Evolutionary conservation across 1,140 invertebrate species (phyloP).

Genomic region (Schlechtendalia chinensis): DNA sequence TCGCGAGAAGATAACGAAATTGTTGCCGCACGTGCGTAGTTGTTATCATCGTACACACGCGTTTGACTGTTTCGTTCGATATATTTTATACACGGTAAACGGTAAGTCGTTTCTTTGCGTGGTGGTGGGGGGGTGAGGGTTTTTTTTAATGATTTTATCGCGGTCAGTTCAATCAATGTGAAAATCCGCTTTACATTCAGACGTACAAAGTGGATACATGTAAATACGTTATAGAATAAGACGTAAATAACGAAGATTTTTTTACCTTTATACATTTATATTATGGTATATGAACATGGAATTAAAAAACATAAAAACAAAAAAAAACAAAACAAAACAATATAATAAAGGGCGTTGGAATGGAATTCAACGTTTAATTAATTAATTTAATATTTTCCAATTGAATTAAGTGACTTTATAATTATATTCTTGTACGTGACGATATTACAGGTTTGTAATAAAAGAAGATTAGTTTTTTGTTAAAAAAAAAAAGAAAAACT

Average conservation of each 20-base stretch:
- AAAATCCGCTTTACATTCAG: neutral
- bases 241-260: slow-evolving; percentile 3
- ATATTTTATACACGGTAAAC: neutral
- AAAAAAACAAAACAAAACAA: too few relatives aligned
- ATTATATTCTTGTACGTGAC: neutral
- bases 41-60: too few relatives aligned
- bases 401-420: neutral
- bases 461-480: too few relatives aligned
- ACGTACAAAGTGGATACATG: too few relatives aligned
- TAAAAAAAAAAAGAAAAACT: too few relatives aligned
- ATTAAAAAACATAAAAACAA: neutral
- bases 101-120: neutral
- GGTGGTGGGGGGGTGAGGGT: too few relatives aligned
- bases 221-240: too few relatives aligned
- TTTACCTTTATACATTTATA: slow-evolving; percentile 1
- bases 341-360: neutral
- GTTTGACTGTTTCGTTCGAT: too few relatives aligned
- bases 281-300: neutral
- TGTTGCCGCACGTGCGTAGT: too few relatives aligned
- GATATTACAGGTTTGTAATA: too few relatives aligned
- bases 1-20: too few relatives aligned
- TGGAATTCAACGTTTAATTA: neutral
- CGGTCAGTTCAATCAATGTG: neutral
- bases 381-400: neutral
- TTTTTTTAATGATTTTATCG: neutral